Evolutionary conservation across 2,797 vertebrate species (phyloP), one percentile per base, ranked within the genome.

Genomic region (Pelochelys cantorii): DNA sequence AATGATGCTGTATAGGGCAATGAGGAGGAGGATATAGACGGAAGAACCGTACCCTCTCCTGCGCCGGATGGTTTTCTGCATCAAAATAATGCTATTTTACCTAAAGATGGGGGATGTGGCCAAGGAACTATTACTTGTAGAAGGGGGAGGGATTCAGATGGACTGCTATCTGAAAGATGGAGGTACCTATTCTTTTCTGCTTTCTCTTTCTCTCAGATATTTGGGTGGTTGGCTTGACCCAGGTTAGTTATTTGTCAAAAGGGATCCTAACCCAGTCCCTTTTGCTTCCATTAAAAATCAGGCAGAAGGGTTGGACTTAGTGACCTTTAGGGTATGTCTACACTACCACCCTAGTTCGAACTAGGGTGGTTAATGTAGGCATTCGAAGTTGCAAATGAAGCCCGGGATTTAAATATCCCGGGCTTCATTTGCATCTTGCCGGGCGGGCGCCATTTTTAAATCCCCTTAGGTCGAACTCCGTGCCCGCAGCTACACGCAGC

Each of bases 121-220:
- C 60, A 62, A 62, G 23, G 60, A 27, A 62, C 60, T 27, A 29
- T 56, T 56, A 56, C 55, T 17, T 62, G 11, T 62, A 31, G 13
- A 27, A 62, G 7, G 23, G 20, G 34, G 42, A 42, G 6, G 22
- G 54, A 88, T 77, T 52, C 2, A 0, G 0, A 54, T 54, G 11
- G 53, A 54, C 53, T 54, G 2, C 53, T 54, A 54, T 54, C 53
- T 11, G 53, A 54, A 54, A 54, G 53, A 54, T 54, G 14, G 53
- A 14, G 53, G 53, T 22, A 2, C 48, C 82, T 52, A 22, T 2
- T 59, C 79, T 74, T 57, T 62, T 10, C 1, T 83, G 7, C 1
- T 0, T 15, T 53, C 60, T 27, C 80, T 1, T 56, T 42, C 42
- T 56, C 5, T 56, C 55, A 56, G 17, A 0, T 9, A 65, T 11